phyloP scores from a whole-genome alignment of 2,888 invertebrate species.

The Himalopsyche anomala region DNA sequence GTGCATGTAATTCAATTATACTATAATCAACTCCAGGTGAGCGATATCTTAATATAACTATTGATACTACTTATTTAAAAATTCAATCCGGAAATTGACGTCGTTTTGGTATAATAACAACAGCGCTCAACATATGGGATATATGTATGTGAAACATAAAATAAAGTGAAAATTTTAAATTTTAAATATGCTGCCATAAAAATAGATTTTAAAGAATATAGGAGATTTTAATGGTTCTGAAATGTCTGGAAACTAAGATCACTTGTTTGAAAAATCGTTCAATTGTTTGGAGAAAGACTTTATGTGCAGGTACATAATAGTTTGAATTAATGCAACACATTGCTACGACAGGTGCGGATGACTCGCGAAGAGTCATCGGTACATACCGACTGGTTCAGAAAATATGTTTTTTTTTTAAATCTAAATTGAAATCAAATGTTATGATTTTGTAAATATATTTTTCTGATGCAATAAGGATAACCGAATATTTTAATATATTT shows the following conservation, averaged over 20 bases:
- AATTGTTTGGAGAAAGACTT: not conserved
- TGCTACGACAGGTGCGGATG: constrained; percentile 62
- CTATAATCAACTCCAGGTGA: not conserved
- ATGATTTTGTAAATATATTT: too few relatives aligned
- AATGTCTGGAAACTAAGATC: not conserved
- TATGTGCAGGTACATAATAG: not conserved
- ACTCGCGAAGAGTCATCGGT: constrained; percentile 55
- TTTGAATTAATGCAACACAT: constrained; percentile 18
- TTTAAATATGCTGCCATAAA: too few relatives aligned
- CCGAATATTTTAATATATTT: too few relatives aligned
- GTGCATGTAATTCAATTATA: constrained; percentile 7
- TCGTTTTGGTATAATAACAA: not conserved
- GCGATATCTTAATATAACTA: not conserved
- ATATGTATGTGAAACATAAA: not conserved
- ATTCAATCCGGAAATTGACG: too few relatives aligned
- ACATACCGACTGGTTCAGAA: constrained; percentile 50
- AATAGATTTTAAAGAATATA: too few relatives aligned
- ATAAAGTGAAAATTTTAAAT: too few relatives aligned
- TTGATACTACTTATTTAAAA: too few relatives aligned
- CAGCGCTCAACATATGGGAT: not conserved
- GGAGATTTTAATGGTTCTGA: too few relatives aligned
- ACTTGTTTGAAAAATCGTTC: not conserved
- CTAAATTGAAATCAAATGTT: too few relatives aligned
- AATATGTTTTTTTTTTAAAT: not conserved
- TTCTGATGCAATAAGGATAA: too few relatives aligned